These are phyloP conservation scores for Acleris cristana DNA, from an alignment of 2,888 invertebrate genomes.

Conservation along the genomic window DNA sequence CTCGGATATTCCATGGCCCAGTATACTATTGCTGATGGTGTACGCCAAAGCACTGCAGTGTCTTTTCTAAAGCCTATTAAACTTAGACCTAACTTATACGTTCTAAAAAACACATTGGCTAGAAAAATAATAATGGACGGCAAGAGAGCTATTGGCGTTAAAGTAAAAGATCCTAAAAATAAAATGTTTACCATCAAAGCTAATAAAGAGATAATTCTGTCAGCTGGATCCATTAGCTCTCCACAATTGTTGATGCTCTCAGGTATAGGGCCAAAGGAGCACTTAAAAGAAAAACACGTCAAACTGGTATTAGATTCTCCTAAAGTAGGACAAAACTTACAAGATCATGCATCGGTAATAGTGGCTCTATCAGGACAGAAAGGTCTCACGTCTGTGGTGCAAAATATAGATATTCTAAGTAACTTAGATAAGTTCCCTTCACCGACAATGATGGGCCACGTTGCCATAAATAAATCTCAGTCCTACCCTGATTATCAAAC, in stretches of 20 bases:
- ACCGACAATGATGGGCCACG: neutral
- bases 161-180: conserved; percentile 22
- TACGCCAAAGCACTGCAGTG: conserved; percentile 32
- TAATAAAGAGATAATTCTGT: conserved; percentile 32
- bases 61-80: conserved; percentile 14
- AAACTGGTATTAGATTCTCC: conserved; percentile 26
- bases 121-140: conserved; percentile 20
- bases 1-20: conserved; percentile 32
- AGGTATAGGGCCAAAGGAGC: conserved; percentile 32
- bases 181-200: conserved; percentile 7
- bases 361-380: conserved; percentile 13
- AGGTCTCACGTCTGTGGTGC: neutral
- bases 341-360: conserved; percentile 21
- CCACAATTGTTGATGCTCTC: conserved; percentile 35
- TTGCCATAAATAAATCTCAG: too few species aligned
- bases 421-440: conserved; percentile 1
- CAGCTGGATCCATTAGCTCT: conserved; percentile 29
- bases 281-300: conserved; percentile 26
- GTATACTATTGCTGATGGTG: conserved; percentile 20
- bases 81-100: conserved; percentile 16
- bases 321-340: conserved; percentile 33
- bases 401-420: neutral
- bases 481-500: too few species aligned
- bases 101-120: conserved; percentile 24
- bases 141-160: conserved; percentile 27